Evolutionary conservation across 2,113 vertebrate genomes (phyloP).

Genomic region (Odocoileus virginianus): DNA sequence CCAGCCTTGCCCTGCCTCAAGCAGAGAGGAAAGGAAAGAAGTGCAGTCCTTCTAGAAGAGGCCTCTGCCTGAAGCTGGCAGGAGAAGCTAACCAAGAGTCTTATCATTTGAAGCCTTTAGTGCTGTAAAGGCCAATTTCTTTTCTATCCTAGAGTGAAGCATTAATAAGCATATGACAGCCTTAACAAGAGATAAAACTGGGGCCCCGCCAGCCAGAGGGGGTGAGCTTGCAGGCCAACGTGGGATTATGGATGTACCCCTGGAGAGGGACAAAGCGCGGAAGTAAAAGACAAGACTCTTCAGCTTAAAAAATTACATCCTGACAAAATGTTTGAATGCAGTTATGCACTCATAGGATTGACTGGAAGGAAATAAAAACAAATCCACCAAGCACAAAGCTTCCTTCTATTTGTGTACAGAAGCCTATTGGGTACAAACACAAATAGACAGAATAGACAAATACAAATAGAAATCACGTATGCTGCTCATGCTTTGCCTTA

Average conservation of each 20-base stretch:
- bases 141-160: not conserved
- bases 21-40: not conserved
- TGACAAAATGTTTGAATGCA: not conserved
- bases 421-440: not conserved
- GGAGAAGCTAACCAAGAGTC: not conserved
- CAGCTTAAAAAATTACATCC: not conserved
- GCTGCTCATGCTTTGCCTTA: not conserved
- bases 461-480: not conserved
- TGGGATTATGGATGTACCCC: not conserved
- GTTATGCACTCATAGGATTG: not conserved
- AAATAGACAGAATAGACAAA: not conserved
- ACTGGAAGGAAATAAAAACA: not conserved
- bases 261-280: not conserved
- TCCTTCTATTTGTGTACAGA: not conserved
- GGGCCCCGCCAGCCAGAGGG: not conserved
- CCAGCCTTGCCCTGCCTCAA: not conserved
- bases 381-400: not conserved
- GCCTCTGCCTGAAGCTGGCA: not conserved
- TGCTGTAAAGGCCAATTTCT: not conserved
- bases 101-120: not conserved
- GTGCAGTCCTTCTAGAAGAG: not conserved
- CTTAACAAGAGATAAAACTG: not conserved
- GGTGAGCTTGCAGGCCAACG: not conserved
- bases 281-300: not conserved
- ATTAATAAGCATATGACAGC: not conserved